phyloP scores from a whole-genome alignment of 2,888 invertebrate species.

The Icerya purchasi region DNA sequence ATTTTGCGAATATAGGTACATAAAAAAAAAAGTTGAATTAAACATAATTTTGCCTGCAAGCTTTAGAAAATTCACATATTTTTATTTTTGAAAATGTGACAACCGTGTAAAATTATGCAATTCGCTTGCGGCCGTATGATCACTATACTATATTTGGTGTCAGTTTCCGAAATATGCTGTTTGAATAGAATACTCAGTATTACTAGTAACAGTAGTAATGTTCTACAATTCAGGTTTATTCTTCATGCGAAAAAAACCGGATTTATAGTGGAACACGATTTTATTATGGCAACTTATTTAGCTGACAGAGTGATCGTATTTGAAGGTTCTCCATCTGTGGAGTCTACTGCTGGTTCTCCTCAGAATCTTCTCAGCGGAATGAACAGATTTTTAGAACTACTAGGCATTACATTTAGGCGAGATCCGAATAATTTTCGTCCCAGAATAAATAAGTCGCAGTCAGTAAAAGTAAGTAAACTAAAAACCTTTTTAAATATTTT shows the following conservation, averaged over 20 bases:
- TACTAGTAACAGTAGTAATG: no score
- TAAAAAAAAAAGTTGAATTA: no score
- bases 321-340: conserved; percentile 77
- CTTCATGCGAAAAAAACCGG: conserved; percentile 98
- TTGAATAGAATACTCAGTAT: no score
- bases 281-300: conserved; percentile 98
- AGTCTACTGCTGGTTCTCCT: conserved; percentile 75
- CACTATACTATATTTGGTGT: no score
- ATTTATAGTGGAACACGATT: conserved; percentile 99
- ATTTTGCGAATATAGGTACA: no score
- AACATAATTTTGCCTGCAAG: no score
- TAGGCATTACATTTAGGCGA: conserved; percentile 92
- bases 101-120: no score
- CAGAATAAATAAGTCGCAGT: conserved; percentile 87
- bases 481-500: background rate
- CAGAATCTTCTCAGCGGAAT: conserved; percentile 88
- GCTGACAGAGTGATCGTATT: conserved; percentile 97
- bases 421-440: conserved; percentile 98
- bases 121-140: no score
- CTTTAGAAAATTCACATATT: no score
- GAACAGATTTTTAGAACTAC: conserved; percentile 86
- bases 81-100: no score
- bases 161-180: no score
- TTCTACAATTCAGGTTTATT: conserved; percentile 51
- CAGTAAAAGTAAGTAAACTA: conserved; percentile 52